A percentile compares a stretch with the other conserved stretches of the same genome.
phyloP scores from a whole-genome alignment of 1,140 invertebrate genomes.

The Leptinotarsa lineolata region DNA sequence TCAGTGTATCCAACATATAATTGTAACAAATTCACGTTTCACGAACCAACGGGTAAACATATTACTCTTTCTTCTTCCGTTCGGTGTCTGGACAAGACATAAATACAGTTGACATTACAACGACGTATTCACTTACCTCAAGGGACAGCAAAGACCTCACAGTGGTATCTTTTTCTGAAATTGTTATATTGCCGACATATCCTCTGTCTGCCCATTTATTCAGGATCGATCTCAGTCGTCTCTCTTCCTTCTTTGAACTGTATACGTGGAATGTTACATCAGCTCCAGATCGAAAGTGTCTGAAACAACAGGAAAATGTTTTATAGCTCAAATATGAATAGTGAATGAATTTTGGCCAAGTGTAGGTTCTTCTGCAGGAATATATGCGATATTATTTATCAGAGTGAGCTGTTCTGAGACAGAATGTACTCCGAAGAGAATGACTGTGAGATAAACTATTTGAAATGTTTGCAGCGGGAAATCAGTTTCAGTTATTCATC shows the following conservation, averaged over 20 bases:
- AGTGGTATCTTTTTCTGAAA: conserved; percentile 56
- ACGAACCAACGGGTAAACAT: too few relatives aligned
- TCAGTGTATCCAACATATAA: too few relatives aligned
- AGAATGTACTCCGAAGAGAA: too few relatives aligned
- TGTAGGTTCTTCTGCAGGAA: not conserved
- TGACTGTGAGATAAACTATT: too few relatives aligned
- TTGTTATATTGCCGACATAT: conserved; percentile 65
- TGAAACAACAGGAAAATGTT: conserved; percentile 42
- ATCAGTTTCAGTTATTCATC: too few relatives aligned
- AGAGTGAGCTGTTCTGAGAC: too few relatives aligned
- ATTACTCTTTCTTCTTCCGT: too few relatives aligned
- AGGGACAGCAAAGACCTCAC: conserved; percentile 40
- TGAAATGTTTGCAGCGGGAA: too few relatives aligned
- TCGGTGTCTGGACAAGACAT: too few relatives aligned
- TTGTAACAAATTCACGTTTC: not conserved
- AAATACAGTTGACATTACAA: too few relatives aligned
- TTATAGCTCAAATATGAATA: conserved; percentile 10
- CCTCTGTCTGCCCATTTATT: conserved; percentile 66
- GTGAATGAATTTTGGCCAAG: not conserved
- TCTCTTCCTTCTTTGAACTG: conserved; percentile 63
- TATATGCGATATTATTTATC: not conserved
- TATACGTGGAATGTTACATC: conserved; percentile 70
- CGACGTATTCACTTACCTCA: conserved; percentile 36
- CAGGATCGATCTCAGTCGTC: conserved; percentile 65
- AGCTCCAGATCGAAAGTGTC: conserved; percentile 58